Conservation (phyloP, 2,113 vertebrate species). For the Casuarius casuarius region DNA sequence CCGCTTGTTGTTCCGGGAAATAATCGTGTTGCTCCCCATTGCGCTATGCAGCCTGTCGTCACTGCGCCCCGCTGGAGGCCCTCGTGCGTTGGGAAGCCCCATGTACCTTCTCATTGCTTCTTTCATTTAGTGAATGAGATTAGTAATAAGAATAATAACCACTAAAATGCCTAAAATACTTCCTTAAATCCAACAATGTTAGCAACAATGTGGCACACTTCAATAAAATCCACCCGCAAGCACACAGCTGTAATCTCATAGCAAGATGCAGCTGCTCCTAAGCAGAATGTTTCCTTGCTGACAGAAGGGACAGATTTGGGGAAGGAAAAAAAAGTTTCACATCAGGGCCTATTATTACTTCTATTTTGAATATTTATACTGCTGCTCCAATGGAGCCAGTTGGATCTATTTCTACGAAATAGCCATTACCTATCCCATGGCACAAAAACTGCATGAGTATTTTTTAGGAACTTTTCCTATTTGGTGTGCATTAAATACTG, state of each 20-base stretch:
- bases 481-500: conserved; percentile 52
- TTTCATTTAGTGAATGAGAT: background rate
- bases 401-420: conserved; percentile 71
- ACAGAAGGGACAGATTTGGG: background rate
- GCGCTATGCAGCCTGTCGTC: background rate
- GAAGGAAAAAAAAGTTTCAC: conserved; percentile 1
- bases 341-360: conserved; percentile 63
- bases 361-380: conserved; percentile 68
- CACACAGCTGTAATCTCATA: background rate
- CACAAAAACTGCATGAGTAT: conserved; percentile 27
- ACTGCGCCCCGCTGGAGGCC: background rate
- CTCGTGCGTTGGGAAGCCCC: background rate
- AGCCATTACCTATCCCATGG: conserved; percentile 55
- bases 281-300: conserved; percentile 37
- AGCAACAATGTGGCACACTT: background rate
- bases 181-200: background rate
- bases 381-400: conserved; percentile 74
- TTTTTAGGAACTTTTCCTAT: conserved; percentile 63
- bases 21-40: background rate
- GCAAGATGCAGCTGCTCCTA: background rate
- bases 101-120: background rate
- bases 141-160: conserved; percentile 5
- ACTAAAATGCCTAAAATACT: conserved; percentile 39
- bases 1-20: background rate
- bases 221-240: background rate